Base-by-base conservation (phyloP, 2,797 vertebrate species). In the Oophaga sylvatica region DNA sequence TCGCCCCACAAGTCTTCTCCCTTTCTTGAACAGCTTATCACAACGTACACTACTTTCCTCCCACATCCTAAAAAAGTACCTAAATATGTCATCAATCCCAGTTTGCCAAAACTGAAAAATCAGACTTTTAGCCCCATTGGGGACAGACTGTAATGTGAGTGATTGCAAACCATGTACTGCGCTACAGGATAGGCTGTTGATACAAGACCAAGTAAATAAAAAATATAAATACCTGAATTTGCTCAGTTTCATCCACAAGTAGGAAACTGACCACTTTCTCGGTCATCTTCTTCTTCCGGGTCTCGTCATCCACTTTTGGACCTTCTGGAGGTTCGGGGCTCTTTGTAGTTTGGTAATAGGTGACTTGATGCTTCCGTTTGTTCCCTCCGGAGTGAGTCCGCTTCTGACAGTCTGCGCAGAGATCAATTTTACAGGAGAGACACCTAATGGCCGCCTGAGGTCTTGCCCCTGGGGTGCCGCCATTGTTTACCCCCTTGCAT, bases 361-460 rank as follows among this genome's bases (percentile, higher is more conserved):
- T 96, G 84, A 99, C 71, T 0, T 97, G 97, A 88, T 99, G 98
- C 90, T 97, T 99, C 90, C 96, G 96, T 92, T 97, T 98, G 94
- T 95, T 98, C 20, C 96, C 95, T 26, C 97, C 96, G 0, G 97
- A 95, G 82, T 99, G 98, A 22, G 95, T 98, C 89, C 97, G 96
- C 92, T 98, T 99, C 94, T 99, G 98, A 93, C 98, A 99, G 90
- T 99, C 98, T 91, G 96, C 81, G 4, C 98, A 99, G 89, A 99
- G 92, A 90, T 99, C 99, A 91, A 96, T 96, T 93, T 98, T 99
- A 92, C 98, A 99, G 56, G 96, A 95, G 94, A 98, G 97, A 93
- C 98, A 99, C 89, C 98, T 96, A 81, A 99, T 95, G 0, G 94
- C 95, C 0, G 98, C 98, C 85, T 97, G 94, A 89, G 97, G 95